phyloP scores from a whole-genome alignment of 2,888 invertebrate genomes.

The Ophonus ardosiacus region DNA sequence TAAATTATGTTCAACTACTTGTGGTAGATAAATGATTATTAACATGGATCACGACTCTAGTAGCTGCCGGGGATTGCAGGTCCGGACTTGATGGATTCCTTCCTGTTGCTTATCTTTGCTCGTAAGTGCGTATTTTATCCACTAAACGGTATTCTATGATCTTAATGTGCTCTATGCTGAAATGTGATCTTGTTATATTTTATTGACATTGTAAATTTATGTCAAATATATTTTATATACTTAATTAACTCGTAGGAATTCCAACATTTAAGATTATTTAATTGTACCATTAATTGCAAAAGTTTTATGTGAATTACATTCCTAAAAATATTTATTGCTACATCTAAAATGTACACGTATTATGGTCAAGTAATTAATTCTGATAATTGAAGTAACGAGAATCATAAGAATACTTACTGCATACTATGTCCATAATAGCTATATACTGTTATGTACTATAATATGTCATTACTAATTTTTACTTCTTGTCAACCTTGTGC shows the following conservation, averaged over 20 bases:
- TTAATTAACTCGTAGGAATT: constrained; percentile 23
- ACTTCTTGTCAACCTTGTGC: too few species aligned
- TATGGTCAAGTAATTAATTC: neutral
- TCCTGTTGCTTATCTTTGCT: constrained; percentile 16
- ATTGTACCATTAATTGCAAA: constrained; percentile 33
- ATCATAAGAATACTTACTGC: neutral
- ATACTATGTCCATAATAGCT: neutral
- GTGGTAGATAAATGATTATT: constrained; percentile 66
- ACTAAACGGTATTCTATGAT: constrained; percentile 14
- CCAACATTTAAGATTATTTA: constrained; percentile 4
- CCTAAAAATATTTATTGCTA: constrained; percentile 2
- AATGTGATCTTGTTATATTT: constrained; percentile 36
- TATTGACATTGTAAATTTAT: constrained; percentile 26
- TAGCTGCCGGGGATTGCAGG: constrained; percentile 62
- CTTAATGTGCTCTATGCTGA: constrained; percentile 35
- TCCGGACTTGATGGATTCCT: constrained; percentile 58
- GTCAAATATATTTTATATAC: constrained; percentile 15
- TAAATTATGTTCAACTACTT: constrained; percentile 66
- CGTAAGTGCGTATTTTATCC: constrained; percentile 6
- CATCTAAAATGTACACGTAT: neutral
- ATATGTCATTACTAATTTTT: neutral
- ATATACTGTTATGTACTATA: neutral
- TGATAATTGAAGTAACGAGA: neutral
- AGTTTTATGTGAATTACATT: constrained; percentile 9
- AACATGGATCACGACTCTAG: constrained; percentile 66